These are phyloP conservation scores for Simalia tracyae DNA, from an alignment of 2,797 vertebrate species.

Conservation along the genomic window DNA sequence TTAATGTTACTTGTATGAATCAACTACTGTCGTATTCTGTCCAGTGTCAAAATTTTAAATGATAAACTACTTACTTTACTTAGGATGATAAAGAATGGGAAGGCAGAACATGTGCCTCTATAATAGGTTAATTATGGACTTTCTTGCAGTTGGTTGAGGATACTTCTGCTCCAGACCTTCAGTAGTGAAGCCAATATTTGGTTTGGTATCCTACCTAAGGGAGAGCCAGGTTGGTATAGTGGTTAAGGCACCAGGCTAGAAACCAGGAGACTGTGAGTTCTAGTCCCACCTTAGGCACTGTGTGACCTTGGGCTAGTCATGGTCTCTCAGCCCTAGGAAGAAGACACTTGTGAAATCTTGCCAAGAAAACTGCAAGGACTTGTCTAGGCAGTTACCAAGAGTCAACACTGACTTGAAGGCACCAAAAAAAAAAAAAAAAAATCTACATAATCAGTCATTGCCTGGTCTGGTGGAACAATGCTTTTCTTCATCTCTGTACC, in stretches of 20 bases:
- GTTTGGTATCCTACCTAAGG: background rate
- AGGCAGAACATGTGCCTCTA: background rate
- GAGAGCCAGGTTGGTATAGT: background rate
- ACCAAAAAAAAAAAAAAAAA: background rate
- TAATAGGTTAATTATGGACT: background rate
- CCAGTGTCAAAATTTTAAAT: background rate
- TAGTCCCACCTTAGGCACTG: background rate
- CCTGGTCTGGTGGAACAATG: background rate
- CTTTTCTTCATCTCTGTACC: background rate
- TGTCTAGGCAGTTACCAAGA: background rate
- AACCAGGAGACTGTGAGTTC: background rate
- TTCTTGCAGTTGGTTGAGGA: background rate
- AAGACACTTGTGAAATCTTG: background rate
- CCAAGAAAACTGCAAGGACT: background rate
- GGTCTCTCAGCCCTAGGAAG: background rate
- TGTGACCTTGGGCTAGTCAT: background rate
- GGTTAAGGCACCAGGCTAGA: background rate
- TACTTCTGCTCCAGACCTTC: background rate
- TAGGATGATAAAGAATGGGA: background rate
- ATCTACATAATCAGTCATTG: background rate
- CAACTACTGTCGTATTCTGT: background rate
- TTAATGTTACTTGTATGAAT: background rate
- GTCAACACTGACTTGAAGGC: background rate
- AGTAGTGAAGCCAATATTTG: background rate
- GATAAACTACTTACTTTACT: background rate